Conservation (phyloP, 2,888 invertebrate species). For the Busseola fusca region DNA sequence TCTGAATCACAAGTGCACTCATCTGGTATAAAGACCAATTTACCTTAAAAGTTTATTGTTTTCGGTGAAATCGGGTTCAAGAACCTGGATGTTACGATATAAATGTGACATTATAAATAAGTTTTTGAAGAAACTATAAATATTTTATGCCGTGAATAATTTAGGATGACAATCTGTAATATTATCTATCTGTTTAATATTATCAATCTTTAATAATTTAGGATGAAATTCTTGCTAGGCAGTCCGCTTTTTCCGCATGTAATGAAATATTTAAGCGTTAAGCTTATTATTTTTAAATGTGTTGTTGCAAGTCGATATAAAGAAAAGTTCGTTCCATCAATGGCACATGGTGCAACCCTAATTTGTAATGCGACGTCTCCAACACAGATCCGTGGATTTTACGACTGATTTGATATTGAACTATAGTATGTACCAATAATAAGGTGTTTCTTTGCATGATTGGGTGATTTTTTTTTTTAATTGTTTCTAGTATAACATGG, state of each 20-base stretch:
- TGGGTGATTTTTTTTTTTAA: too few relatives aligned
- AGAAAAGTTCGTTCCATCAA: neutral
- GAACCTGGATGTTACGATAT: neutral
- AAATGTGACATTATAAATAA: neutral
- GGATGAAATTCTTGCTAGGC: neutral
- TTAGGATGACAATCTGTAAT: neutral
- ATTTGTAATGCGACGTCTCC: neutral
- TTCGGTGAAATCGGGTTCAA: neutral
- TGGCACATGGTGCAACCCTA: neutral
- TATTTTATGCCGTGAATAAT: neutral
- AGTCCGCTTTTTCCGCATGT: neutral
- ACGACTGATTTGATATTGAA: neutral
- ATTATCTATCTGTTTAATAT: too few relatives aligned
- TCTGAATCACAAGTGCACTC: constrained; percentile 29
- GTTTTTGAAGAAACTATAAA: neutral
- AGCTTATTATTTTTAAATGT: constrained; percentile 9
- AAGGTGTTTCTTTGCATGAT: neutral
- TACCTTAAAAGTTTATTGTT: neutral
- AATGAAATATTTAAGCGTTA: neutral
- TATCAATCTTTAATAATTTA: too few relatives aligned
- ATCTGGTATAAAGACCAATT: constrained; percentile 11
- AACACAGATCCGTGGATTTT: neutral
- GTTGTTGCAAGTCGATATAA: neutral
- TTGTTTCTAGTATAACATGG: neutral
- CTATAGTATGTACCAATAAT: neutral